phyloP scores from a whole-genome alignment of 2,113 vertebrate genomes.

The Cynopterus brachyotis region DNA sequence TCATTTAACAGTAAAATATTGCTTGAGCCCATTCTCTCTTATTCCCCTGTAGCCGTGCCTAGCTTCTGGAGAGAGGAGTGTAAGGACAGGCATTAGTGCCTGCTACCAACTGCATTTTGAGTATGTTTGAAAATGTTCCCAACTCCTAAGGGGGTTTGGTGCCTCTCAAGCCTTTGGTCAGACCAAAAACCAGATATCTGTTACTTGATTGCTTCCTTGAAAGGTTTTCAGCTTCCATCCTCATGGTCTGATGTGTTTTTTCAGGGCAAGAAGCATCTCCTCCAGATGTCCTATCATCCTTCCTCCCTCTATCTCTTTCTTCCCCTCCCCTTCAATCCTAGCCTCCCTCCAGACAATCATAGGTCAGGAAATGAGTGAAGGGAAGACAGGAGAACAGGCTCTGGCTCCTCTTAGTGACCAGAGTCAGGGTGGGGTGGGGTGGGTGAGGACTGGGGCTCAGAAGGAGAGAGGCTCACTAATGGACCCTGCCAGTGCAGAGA shows the following conservation, averaged over 20 bases:
- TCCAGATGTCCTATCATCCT: background rate
- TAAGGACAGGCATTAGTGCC: background rate
- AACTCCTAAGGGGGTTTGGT: background rate
- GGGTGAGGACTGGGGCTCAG: background rate
- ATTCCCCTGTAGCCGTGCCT: background rate
- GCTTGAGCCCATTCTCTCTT: background rate
- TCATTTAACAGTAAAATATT: background rate
- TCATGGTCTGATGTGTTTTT: background rate
- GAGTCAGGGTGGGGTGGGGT: background rate
- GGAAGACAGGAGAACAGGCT: background rate
- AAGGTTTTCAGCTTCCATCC: background rate
- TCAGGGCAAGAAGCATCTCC: background rate
- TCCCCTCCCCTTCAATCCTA: background rate
- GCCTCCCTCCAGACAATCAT: background rate
- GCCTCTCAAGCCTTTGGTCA: background rate
- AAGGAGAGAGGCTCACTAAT: background rate
- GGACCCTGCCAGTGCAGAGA: background rate
- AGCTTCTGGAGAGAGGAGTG: background rate
- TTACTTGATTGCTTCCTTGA: background rate
- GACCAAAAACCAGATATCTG: background rate
- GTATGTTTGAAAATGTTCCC: background rate
- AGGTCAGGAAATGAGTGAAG: background rate
- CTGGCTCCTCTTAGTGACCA: background rate
- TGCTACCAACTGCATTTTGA: background rate
- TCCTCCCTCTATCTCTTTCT: no score